These are phyloP conservation scores for Probaryconus sp. DNA, from an alignment of 1,140 invertebrate genomes.

Conservation along the genomic window DNA sequence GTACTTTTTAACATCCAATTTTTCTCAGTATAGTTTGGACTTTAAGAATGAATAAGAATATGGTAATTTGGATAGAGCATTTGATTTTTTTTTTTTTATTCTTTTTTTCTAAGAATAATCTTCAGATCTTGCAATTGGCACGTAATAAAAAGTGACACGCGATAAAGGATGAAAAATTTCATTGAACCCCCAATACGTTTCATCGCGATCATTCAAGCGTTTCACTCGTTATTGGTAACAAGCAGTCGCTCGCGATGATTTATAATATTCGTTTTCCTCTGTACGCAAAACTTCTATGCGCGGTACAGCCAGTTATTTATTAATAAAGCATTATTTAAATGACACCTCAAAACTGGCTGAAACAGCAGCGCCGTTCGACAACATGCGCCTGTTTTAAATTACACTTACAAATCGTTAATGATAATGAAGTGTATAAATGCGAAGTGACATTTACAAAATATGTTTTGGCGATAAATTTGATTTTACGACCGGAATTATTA, in stretches of 20 bases:
- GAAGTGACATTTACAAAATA: conserved; percentile 32
- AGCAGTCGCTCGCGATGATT: conserved; percentile 42
- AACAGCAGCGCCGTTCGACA: not conserved
- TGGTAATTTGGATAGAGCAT: too few relatives aligned
- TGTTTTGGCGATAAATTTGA: conserved; percentile 27
- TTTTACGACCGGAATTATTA: conserved; percentile 33
- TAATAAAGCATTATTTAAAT: conserved; percentile 46
- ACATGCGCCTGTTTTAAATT: conserved; percentile 24
- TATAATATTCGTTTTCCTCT: conserved; percentile 36
- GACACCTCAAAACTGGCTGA: conserved; percentile 22
- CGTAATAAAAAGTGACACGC: conserved; percentile 49
- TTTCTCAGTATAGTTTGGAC: too few relatives aligned
- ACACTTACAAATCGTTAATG: conserved; percentile 42
- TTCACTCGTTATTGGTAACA: conserved; percentile 50
- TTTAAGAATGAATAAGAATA: too few relatives aligned
- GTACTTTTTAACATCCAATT: too few relatives aligned
- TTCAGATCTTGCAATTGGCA: conserved; percentile 32
- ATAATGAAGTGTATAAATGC: conserved; percentile 40
- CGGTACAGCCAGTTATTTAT: conserved; percentile 12
- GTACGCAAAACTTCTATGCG: conserved; percentile 13
- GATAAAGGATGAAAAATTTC: conserved; percentile 53
- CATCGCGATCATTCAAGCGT: conserved; percentile 37
- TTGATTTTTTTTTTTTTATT: too few relatives aligned
- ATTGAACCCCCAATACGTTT: conserved; percentile 34
- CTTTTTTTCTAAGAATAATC: conserved; percentile 33